These are phyloP conservation scores for Nyctibius bracteatus DNA, from an alignment of 2,113 vertebrate genomes.

Conservation along the genomic window DNA sequence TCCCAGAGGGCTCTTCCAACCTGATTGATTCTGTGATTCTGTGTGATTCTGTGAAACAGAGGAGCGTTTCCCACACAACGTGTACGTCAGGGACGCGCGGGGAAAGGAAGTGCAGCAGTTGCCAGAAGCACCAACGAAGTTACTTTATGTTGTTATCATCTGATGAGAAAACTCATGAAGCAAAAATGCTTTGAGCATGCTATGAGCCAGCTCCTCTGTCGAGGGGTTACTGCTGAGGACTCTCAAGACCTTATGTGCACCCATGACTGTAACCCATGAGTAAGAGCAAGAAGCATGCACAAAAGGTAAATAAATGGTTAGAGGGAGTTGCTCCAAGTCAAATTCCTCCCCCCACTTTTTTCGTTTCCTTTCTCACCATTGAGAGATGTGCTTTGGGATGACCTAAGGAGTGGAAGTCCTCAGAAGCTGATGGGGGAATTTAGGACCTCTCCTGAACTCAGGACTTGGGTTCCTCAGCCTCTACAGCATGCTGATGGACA, in stretches of 20 bases:
- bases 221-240: neutral
- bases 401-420: neutral
- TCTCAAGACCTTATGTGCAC: neutral
- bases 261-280: neutral
- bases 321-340: neutral
- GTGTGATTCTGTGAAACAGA: too few relatives aligned
- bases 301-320: constrained; percentile 29
- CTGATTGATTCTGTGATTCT: too few relatives aligned
- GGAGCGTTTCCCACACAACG: neutral
- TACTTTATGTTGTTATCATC: neutral
- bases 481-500: neutral
- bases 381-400: neutral
- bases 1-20: too few relatives aligned
- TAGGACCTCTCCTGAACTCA: neutral
- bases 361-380: neutral
- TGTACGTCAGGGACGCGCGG: neutral
- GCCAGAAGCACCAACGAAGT: neutral
- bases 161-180: constrained; percentile 15
- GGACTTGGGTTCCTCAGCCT: neutral
- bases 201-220: neutral
- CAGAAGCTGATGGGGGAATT: neutral
- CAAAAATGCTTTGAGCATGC: neutral
- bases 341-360: neutral
- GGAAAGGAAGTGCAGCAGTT: neutral
- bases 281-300: neutral